These are phyloP conservation scores for Bolinopsis microptera DNA, from an alignment of 37 sponge, comb jelly and placozoan genomes.

Conservation along the genomic window DNA sequence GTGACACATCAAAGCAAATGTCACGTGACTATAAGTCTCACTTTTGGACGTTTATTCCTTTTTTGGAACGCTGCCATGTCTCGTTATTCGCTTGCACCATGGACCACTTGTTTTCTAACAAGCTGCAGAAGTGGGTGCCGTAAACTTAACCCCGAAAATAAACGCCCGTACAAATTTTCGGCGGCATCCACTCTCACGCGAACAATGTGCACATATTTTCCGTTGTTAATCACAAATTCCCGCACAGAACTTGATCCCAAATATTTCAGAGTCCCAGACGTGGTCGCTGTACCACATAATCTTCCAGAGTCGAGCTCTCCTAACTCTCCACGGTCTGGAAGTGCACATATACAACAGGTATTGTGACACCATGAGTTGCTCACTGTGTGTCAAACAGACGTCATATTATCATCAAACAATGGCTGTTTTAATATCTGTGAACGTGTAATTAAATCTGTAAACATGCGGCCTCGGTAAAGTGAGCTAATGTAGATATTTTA, in stretches of 20 bases:
- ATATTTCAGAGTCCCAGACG: slow-evolving; percentile 57
- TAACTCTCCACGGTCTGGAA: slow-evolving; percentile 51
- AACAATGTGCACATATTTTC: too few species aligned
- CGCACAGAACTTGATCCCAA: neutral
- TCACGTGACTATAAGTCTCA: neutral
- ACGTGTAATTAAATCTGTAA: too few species aligned
- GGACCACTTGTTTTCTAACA: too few species aligned
- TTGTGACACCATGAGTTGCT: neutral
- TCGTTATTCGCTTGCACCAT: neutral
- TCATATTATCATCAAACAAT: neutral
- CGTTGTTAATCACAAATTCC: too few species aligned
- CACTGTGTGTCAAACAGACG: neutral
- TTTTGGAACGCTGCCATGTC: neutral
- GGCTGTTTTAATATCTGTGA: too few species aligned
- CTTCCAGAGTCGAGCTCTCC: slow-evolving; percentile 50
- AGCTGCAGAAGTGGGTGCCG: too few species aligned
- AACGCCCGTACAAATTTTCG: too few species aligned
- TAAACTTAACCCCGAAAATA: too few species aligned
- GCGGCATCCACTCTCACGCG: neutral
- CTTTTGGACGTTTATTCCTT: neutral
- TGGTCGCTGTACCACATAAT: slow-evolving; percentile 63
- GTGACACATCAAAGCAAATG: neutral
- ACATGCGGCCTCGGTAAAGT: too few species aligned
- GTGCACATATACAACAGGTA: slow-evolving; percentile 63
- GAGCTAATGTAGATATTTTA: too few species aligned